Conservation (phyloP, 2,797 vertebrate genomes). For the Sebastes oblongus region DNA sequence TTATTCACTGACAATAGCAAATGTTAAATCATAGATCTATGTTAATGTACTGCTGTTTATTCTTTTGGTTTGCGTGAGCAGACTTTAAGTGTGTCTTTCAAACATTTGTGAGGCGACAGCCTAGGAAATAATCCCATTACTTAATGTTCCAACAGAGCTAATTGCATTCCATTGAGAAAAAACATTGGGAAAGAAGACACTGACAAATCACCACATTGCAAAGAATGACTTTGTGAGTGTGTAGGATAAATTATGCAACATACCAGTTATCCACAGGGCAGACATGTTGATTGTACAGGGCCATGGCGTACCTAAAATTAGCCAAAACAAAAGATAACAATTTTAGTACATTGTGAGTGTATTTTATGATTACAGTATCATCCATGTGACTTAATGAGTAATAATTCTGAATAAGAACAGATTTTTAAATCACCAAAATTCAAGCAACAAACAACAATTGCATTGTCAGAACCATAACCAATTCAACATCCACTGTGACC, state of each 20-base stretch:
- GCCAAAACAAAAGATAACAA: background rate
- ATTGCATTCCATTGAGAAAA: background rate
- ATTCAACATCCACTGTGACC: background rate
- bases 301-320: conserved; percentile 84
- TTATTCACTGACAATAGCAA: background rate
- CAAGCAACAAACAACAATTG: background rate
- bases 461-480: background rate
- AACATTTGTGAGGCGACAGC: background rate
- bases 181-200: background rate
- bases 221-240: background rate
- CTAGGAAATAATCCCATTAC: background rate
- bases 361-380: background rate
- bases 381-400: background rate
- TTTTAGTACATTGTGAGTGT: background rate
- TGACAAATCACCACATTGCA: background rate
- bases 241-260: conserved; percentile 7
- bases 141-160: background rate
- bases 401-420: background rate
- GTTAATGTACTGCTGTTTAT: background rate
- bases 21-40: background rate
- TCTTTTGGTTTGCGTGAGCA: background rate
- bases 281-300: conserved; percentile 86
- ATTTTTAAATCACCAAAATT: background rate
- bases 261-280: conserved; percentile 88
- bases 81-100: background rate